Percentiles rank a stretch among this genome's conserved stretches.
phyloP scores from a whole-genome alignment of 2,888 invertebrate genomes.

The Dicycla oo region DNA sequence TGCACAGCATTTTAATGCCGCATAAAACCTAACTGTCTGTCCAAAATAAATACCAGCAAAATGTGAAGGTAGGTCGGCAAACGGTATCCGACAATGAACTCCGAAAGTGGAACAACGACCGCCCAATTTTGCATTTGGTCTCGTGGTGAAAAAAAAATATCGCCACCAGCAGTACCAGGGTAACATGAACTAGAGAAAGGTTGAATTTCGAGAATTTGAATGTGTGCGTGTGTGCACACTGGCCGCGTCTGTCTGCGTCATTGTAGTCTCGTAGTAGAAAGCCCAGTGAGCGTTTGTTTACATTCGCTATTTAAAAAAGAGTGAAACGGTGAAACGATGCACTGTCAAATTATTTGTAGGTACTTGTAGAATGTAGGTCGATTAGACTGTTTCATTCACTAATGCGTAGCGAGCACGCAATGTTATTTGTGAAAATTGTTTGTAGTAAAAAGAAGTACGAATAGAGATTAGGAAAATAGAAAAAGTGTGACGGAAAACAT shows the following conservation, averaged over 20 bases:
- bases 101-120: slow-evolving; percentile 83
- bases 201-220: slow-evolving; percentile 70
- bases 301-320: slow-evolving; percentile 75
- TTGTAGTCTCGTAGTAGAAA: slow-evolving; percentile 75
- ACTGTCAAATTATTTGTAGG: slow-evolving; percentile 70
- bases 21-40: slow-evolving; percentile 87
- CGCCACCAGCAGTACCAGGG: slow-evolving; percentile 81
- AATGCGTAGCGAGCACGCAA: slow-evolving; percentile 40
- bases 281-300: slow-evolving; percentile 77
- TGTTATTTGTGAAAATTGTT: slow-evolving; percentile 13
- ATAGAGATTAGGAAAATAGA: background rate
- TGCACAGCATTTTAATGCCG: slow-evolving; percentile 84
- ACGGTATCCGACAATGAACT: slow-evolving; percentile 87
- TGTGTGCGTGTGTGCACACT: slow-evolving; percentile 68
- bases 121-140: slow-evolving; percentile 79
- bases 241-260: slow-evolving; percentile 70
- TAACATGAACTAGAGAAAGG: slow-evolving; percentile 86
- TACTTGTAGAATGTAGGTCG: slow-evolving; percentile 67
- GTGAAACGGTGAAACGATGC: slow-evolving; percentile 74
- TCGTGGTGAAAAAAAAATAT: slow-evolving; percentile 82
- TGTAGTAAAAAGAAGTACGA: background rate
- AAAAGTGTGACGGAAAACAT: background rate
- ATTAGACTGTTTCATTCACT: slow-evolving; percentile 35
- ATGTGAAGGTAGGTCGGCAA: slow-evolving; percentile 89
- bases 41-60: slow-evolving; percentile 84